Evolutionary conservation across 2,797 vertebrate genomes (phyloP), one percentile per base, ranked within the genome.

Genomic region (Pitangus sulphuratus): DNA sequence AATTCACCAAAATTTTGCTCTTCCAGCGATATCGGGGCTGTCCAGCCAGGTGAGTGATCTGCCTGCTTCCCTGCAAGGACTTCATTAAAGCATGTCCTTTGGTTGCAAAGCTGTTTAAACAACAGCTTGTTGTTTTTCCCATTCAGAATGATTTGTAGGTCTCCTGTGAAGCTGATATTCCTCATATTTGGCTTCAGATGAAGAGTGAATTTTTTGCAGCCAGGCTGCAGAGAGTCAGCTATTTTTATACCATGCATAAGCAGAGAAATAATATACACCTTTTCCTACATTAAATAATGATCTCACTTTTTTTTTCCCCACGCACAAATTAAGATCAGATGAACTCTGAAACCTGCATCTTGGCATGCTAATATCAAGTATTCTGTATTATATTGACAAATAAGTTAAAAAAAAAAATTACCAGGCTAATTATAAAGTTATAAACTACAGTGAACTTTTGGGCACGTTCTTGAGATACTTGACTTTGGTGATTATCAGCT

Each of bases 261-360:
- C 72, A 86, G 54, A 21, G n/a, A 88, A 93, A 94, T 81, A 93
- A 93, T 48, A 58, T 54, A 84, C 42, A 84, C 42, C 30, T 87
- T 92, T 82, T 64, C 50, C 56, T 79, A 44, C 35, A 56, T 60
- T 94, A 88, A 84, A 91, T 90, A 35, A 93, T 87, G 40, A 95
- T 75, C 79, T 96, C 89, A 92, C 33, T 40, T 40, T 37, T 37
- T 37, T 37, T 37, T 37, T 11, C 2, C 18, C 3, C 54, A 1
- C 51, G 37, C 51, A 76, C 61, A 91, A 96, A 95, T 95, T 85
- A 87, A 89, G 71, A 90, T 79, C 51, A 82, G 85, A 78, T 79
- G 89, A 96, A 93, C 74, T 80, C 58, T 91, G 85, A 94, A 95
- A 94, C 64, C 66, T 89, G 90, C 42, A 94, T 60, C 68, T 45